Evolutionary conservation across 1,140 invertebrate genomes (phyloP).

Genomic region (Frieseomelitta varia): DNA sequence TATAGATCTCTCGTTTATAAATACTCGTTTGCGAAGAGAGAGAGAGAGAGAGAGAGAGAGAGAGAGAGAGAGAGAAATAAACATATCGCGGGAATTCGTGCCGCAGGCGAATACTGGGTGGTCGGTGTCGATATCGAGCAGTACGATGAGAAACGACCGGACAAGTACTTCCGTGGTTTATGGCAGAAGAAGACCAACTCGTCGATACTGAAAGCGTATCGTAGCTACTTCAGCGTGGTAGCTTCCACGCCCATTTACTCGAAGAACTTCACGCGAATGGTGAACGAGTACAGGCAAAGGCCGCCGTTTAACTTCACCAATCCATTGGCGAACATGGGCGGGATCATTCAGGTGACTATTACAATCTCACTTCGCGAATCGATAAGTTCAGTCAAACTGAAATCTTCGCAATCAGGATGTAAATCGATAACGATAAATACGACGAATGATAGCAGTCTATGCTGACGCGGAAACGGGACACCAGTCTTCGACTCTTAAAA

Average conservation of each 20-base stretch:
- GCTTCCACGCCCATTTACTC: constrained; percentile 88
- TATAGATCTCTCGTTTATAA: neutral
- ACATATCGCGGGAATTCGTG: constrained; percentile 42
- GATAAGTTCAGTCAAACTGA: too few species aligned
- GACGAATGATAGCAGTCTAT: too few species aligned
- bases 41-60: neutral
- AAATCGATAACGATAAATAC: too few species aligned
- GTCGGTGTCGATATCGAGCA: constrained; percentile 95
- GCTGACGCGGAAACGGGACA: too few species aligned
- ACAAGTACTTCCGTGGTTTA: constrained; percentile 89
- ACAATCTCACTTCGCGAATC: neutral
- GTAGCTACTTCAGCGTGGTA: constrained; percentile 88
- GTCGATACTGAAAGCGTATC: constrained; percentile 84
- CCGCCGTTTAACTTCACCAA: constrained; percentile 94
- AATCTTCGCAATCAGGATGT: too few species aligned
- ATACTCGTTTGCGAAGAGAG: neutral
- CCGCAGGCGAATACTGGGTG: constrained; percentile 92
- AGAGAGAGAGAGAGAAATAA: neutral
- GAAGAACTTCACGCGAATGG: constrained; percentile 88
- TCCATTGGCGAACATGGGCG: constrained; percentile 87
- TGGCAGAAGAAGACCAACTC: constrained; percentile 84
- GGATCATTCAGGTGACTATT: constrained; percentile 80
- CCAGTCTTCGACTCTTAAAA: neutral
- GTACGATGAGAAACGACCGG: constrained; percentile 89
- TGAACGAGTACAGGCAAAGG: constrained; percentile 90